Percentiles rank a stretch among this genome's conserved stretches.
phyloP scores from a whole-genome alignment of 2,113 vertebrate genomes.

The Murina feae region DNA sequence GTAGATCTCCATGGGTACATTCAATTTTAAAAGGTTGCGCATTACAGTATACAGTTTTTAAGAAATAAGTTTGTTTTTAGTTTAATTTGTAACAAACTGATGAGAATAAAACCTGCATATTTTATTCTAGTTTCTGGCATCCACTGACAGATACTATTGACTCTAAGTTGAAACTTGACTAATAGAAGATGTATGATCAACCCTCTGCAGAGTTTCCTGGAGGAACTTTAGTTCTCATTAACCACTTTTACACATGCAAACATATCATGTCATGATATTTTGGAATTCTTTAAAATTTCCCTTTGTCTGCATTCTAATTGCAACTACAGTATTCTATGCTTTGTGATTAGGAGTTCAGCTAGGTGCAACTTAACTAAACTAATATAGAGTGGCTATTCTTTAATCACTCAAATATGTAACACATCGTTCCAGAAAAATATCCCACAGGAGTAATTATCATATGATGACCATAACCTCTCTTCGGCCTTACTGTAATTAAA shows the following conservation, averaged over 20 bases:
- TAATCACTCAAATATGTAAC: not conserved
- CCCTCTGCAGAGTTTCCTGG: not conserved
- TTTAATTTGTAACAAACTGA: not conserved
- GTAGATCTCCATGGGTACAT: not conserved
- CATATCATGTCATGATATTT: not conserved
- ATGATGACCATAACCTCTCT: constrained; percentile 76
- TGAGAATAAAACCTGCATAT: not conserved
- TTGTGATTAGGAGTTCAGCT: not conserved
- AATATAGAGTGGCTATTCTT: not conserved
- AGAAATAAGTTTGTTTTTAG: not conserved
- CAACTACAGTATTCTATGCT: not conserved
- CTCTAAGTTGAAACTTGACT: not conserved
- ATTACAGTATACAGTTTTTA: not conserved
- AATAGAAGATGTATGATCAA: not conserved
- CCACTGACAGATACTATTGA: not conserved
- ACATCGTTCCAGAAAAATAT: not conserved
- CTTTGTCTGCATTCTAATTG: not conserved
- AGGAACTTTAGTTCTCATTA: not conserved
- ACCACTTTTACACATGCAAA: not conserved
- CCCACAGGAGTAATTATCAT: constrained; percentile 77
- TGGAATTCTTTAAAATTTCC: not conserved
- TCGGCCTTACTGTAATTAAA: constrained; percentile 80
- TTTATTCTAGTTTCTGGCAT: not conserved
- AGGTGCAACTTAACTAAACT: not conserved
- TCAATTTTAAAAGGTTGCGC: not conserved